phyloP scores from a whole-genome alignment of 2,113 vertebrate genomes.

The Sinocyclocheilus anophthalmus region DNA sequence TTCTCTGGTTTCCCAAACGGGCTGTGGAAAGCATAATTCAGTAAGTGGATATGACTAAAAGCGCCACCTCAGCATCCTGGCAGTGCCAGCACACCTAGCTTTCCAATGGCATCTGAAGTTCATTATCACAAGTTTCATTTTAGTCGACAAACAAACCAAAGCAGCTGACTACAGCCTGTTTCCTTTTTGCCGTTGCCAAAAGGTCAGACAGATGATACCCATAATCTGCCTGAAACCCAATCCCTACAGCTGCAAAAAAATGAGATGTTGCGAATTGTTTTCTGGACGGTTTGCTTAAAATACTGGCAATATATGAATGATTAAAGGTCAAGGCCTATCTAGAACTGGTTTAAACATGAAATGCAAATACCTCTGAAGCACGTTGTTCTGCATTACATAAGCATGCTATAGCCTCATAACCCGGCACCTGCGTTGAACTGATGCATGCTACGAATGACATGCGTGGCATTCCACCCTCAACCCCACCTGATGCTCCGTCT shows the following conservation, averaged over 20 bases:
- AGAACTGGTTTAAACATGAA: slow-evolving; percentile 26
- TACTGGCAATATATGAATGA: background rate
- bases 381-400: slow-evolving; percentile 27
- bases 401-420: slow-evolving; percentile 19
- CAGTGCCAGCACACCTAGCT: slow-evolving; percentile 6
- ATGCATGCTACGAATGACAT: slow-evolving; percentile 41
- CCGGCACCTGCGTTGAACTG: slow-evolving; percentile 32
- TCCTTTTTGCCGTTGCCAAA: background rate
- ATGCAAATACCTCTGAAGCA: slow-evolving; percentile 14
- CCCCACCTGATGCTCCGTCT: slow-evolving; percentile 3
- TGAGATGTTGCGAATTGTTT: slow-evolving; percentile 13
- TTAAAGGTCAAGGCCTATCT: background rate
- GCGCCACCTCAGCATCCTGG: slow-evolving; percentile 11
- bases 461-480: slow-evolving; percentile 9
- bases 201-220: slow-evolving; percentile 34
- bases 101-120: slow-evolving; percentile 30
- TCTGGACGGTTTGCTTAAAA: background rate
- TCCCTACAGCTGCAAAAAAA: slow-evolving; percentile 25
- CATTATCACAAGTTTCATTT: slow-evolving; percentile 20
- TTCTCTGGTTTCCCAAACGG: slow-evolving; percentile 13
- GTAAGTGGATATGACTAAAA: slow-evolving; percentile 5
- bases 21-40: slow-evolving; percentile 21
- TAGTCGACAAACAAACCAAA: slow-evolving; percentile 7
- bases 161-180: background rate
- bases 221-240: slow-evolving; percentile 23